Conservation (phyloP, 2,797 vertebrate genomes). For the Malacoraja senta region DNA sequence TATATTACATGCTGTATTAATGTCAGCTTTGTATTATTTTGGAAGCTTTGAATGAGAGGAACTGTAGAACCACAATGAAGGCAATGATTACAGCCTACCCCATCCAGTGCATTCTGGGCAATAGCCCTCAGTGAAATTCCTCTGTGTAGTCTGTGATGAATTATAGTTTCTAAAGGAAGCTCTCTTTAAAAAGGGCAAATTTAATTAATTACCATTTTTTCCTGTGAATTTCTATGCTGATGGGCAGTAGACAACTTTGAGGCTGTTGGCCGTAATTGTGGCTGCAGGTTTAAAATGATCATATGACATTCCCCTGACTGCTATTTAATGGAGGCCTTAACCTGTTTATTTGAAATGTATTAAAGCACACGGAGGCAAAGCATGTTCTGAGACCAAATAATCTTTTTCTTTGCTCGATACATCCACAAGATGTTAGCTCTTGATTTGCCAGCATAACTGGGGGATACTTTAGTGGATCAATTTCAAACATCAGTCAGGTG, state of each 20-base stretch:
- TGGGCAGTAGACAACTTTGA: not conserved
- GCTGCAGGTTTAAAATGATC: conserved; percentile 9
- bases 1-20: no score
- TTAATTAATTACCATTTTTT: conserved; percentile 7
- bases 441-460: not conserved
- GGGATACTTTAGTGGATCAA: not conserved
- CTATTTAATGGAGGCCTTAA: not conserved
- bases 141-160: not conserved
- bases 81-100: not conserved
- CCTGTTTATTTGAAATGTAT: not conserved
- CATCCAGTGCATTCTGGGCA: not conserved
- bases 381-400: not conserved
- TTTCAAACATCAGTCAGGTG: conserved; percentile 6
- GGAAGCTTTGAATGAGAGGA: not conserved
- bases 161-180: conserved; percentile 23
- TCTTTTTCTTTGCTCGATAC: not conserved
- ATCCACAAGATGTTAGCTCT: not conserved
- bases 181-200: not conserved
- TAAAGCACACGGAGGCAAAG: not conserved
- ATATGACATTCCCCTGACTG: not conserved
- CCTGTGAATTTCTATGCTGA: not conserved
- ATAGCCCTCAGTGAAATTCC: not conserved
- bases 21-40: not conserved
- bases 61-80: not conserved
- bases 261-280: not conserved